phyloP scores from a whole-genome alignment of 2,888 invertebrate genomes.

The Esperia sulphurella region DNA sequence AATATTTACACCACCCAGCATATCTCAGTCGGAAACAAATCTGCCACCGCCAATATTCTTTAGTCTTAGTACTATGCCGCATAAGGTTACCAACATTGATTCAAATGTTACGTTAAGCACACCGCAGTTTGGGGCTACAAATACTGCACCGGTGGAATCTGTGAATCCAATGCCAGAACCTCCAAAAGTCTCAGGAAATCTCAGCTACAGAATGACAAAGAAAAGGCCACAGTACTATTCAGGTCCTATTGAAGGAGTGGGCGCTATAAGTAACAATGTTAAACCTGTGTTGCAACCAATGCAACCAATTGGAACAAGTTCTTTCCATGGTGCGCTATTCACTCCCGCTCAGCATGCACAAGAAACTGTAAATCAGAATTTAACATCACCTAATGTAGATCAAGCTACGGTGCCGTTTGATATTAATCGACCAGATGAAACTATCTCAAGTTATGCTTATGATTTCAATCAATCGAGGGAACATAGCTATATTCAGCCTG shows the following conservation, averaged over 20 bases:
- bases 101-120: neutral
- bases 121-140: neutral
- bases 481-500: conserved; percentile 19
- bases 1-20: neutral
- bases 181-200: conserved; percentile 47
- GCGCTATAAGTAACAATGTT: conserved; percentile 57
- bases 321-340: conserved; percentile 52
- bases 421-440: conserved; percentile 14
- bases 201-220: conserved; percentile 61
- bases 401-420: conserved; percentile 24
- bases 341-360: conserved; percentile 18
- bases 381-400: conserved; percentile 9
- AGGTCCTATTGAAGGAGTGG: conserved; percentile 68
- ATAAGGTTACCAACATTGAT: neutral
- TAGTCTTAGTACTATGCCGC: conserved; percentile 19
- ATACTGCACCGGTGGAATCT: neutral
- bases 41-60: conserved; percentile 26
- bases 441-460: conserved; percentile 16
- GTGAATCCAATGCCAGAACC: conserved; percentile 46
- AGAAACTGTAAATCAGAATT: conserved; percentile 6
- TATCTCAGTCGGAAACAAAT: neutral
- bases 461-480: conserved; percentile 21
- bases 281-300: conserved; percentile 52
- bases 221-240: conserved; percentile 71
- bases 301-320: conserved; percentile 31